phyloP scores from a whole-genome alignment of 2,888 invertebrate genomes.

The Tetragnatha montana region DNA sequence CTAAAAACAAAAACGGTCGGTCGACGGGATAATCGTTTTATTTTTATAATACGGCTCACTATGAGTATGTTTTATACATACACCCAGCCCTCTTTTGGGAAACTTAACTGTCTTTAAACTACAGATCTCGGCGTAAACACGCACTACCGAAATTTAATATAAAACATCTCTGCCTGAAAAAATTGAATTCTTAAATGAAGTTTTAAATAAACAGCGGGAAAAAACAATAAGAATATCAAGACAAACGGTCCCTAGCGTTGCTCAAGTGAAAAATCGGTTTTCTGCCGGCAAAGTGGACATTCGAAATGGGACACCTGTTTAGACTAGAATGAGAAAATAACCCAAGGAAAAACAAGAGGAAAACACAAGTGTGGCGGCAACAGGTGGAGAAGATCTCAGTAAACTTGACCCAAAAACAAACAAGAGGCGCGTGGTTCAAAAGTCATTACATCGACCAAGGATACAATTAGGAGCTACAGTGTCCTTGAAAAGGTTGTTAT shows the following conservation, averaged over 20 bases:
- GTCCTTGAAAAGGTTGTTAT: constrained; percentile 37
- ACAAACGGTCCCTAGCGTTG: not conserved
- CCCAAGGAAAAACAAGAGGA: constrained; percentile 31
- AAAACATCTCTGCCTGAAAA: not conserved
- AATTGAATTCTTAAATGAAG: not conserved
- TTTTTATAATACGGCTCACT: too few relatives aligned
- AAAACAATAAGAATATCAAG: not conserved
- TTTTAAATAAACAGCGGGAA: not conserved
- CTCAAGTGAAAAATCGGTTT: not conserved
- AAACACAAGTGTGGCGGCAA: constrained; percentile 7
- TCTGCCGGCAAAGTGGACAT: not conserved
- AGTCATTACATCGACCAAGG: constrained; percentile 48
- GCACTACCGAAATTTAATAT: too few relatives aligned
- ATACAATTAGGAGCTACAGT: constrained; percentile 11
- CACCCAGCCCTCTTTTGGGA: too few relatives aligned
- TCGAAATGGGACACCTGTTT: constrained; percentile 1
- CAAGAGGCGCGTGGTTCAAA: constrained; percentile 6
- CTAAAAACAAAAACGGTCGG: too few relatives aligned
- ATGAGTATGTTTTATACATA: too few relatives aligned
- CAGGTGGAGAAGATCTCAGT: constrained; percentile 25
- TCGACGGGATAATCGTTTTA: too few relatives aligned
- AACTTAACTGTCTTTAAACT: too few relatives aligned
- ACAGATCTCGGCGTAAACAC: too few relatives aligned
- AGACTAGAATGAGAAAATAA: constrained; percentile 10
- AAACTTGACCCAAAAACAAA: constrained; percentile 52